Base-by-base conservation (phyloP, 2,888 invertebrate species). In the Pocota personata region DNA sequence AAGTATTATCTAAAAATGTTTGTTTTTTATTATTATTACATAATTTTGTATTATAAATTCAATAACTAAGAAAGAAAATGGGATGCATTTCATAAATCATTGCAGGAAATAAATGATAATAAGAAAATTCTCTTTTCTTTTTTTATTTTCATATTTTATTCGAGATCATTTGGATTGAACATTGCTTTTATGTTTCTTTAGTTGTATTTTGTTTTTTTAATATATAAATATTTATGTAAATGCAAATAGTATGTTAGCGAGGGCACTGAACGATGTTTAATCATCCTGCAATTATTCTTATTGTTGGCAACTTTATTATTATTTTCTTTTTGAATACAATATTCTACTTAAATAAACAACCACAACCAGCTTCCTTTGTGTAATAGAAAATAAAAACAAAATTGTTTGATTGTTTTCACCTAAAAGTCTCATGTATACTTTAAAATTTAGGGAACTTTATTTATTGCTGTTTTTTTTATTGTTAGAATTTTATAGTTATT, bases 11-110 rank as follows among this genome's bases (percentile, higher is more conserved):
- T 21, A 40, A 24, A 46, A 24, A 3, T 21, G 3, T 57, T 37
- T 14, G 37, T 6, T 71, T 19, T 57, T 32, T 27, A 0, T 58
- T 24, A 48, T 32, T 21, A 3, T 32, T 73, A 27, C 12, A 32
- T 55, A 30, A 16, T 37, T 62, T 40, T 14, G 16, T 5, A 58
- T 35, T 37, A 27, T 57, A 50, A 50, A 50, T 72, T 50, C 66
- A 58, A 73, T 73, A 80, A 80, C 73, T 80, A 73, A 80, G 80
- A 80, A 80, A 60, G 80, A 80, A 73, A 73, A 66, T 12, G n/a
- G 46, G 32, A 73, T 67, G 80, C 80, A 80, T 66, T 73, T 72
- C 10, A 48, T 35, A 46, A 19, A 58, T 30, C 32, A 43, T 30
- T 32, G 55, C 4, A n/a, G 43, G 30, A 50, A 37, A 16, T 57